These are phyloP conservation scores for Catocala nupta DNA, from an alignment of 2,888 invertebrate genomes.

Conservation along the genomic window DNA sequence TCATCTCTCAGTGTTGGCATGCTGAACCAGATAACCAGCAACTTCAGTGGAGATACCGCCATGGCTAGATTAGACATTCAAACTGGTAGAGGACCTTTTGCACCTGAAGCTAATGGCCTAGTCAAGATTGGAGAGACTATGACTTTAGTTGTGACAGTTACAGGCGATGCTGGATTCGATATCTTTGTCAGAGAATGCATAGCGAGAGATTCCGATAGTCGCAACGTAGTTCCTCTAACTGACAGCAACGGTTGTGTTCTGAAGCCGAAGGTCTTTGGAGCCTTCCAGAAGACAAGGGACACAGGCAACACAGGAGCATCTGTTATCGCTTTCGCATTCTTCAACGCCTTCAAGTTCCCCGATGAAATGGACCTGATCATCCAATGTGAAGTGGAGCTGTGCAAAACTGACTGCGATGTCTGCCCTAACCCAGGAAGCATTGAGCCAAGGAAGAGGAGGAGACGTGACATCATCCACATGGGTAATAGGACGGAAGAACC, in stretches of 20 bases:
- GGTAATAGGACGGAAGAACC: constrained; percentile 86
- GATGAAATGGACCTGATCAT: constrained; percentile 94
- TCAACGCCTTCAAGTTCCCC: constrained; percentile 94
- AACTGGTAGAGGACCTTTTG: constrained; percentile 92
- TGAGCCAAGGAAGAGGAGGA: constrained; percentile 76
- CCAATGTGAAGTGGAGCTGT: constrained; percentile 94
- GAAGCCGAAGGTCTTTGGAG: constrained; percentile 93
- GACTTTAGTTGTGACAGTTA: constrained; percentile 93
- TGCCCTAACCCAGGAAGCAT: constrained; percentile 90
- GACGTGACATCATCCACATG: constrained; percentile 78
- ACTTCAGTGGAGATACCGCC: constrained; percentile 95
- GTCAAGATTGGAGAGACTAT: constrained; percentile 94
- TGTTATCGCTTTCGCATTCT: constrained; percentile 92
- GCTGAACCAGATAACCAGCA: constrained; percentile 93
- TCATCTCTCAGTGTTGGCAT: constrained; percentile 93
- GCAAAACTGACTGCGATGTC: constrained; percentile 92
- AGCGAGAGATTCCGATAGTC: constrained; percentile 90
- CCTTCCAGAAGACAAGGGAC: constrained; percentile 93
- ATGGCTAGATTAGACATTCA: constrained; percentile 93
- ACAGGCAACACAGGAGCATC: constrained; percentile 92
- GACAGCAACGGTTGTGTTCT: constrained; percentile 92
- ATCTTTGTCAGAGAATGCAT: constrained; percentile 92
- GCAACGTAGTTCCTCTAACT: constrained; percentile 90
- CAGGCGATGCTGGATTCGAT: constrained; percentile 93
- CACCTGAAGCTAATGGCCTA: constrained; percentile 91